phyloP scores from a whole-genome alignment of 2,888 invertebrate genomes.

The Eulithis testata region DNA sequence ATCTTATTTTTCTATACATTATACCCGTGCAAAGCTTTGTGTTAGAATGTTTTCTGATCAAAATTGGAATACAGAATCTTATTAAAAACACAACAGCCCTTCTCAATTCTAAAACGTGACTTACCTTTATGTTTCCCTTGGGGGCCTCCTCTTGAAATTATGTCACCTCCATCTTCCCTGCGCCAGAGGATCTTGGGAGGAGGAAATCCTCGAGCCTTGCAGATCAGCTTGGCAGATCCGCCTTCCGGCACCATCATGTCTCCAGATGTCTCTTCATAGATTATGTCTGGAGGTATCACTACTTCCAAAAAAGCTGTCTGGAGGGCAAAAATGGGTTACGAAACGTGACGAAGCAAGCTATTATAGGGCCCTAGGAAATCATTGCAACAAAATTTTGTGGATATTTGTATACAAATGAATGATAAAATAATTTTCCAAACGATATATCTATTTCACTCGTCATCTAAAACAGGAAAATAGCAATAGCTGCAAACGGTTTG shows the following conservation, averaged over 20 bases:
- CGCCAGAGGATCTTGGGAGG: constrained; percentile 94
- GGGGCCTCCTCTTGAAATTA: constrained; percentile 89
- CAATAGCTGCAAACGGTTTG: too few species aligned
- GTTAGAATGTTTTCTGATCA: too few species aligned
- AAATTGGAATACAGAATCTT: too few species aligned
- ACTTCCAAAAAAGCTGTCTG: constrained; percentile 95
- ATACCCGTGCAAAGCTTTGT: too few species aligned
- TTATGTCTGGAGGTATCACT: constrained; percentile 95
- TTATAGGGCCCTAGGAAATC: too few species aligned
- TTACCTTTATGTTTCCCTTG: constrained; percentile 90
- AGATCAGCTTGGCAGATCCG: constrained; percentile 93
- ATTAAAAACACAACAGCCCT: too few species aligned
- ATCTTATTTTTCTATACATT: too few species aligned
- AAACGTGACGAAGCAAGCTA: not conserved
- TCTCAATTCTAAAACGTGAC: constrained; percentile 8
- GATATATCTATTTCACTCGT: too few species aligned
- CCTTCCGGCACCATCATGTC: constrained; percentile 98
- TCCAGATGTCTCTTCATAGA: constrained; percentile 95
- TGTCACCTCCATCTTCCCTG: constrained; percentile 93
- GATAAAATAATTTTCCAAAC: too few species aligned
- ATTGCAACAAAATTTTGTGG: too few species aligned
- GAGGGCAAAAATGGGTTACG: constrained; percentile 20
- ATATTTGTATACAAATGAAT: too few species aligned
- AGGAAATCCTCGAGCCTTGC: constrained; percentile 93
- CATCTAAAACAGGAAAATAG: too few species aligned